Conservation (phyloP, 2,888 invertebrate genomes). For the Therioaphis trifolii region DNA sequence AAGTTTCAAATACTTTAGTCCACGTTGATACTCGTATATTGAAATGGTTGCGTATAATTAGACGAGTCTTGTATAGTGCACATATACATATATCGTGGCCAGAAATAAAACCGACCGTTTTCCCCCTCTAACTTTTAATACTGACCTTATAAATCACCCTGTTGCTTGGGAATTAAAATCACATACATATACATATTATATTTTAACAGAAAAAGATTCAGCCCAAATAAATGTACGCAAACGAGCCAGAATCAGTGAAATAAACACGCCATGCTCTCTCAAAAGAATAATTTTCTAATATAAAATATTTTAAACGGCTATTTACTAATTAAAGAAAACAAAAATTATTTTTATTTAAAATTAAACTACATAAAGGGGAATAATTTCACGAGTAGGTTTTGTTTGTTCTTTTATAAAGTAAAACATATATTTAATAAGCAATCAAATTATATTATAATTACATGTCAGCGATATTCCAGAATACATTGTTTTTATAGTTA, state of each 20-base stretch:
- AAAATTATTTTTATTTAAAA: too few relatives aligned
- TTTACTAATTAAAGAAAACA: too few relatives aligned
- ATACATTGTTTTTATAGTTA: too few relatives aligned
- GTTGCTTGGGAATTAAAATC: slow-evolving; percentile 32
- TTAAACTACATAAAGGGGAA: too few relatives aligned
- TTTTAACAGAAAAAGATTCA: slow-evolving; percentile 3
- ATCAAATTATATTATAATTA: too few relatives aligned
- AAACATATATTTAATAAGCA: too few relatives aligned
- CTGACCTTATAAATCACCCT: slow-evolving; percentile 46
- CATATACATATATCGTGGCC: slow-evolving; percentile 19
- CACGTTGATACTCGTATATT: slow-evolving; percentile 10
- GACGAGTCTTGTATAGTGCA: slow-evolving; percentile 8
- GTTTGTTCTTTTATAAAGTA: too few relatives aligned
- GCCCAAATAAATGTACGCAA: background rate
- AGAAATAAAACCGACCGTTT: slow-evolving; percentile 43
- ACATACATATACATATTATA: slow-evolving; percentile 31
- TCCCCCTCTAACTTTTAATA: background rate
- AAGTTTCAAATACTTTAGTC: slow-evolving; percentile 4
- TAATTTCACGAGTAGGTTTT: too few relatives aligned
- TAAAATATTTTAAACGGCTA: background rate
- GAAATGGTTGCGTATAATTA: slow-evolving; percentile 46
- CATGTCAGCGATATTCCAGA: too few relatives aligned
- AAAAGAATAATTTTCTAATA: background rate
- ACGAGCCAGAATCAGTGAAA: slow-evolving; percentile 19
- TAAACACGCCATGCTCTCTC: background rate